A percentile compares a stretch with the other conserved stretches of the same genome.
Conservation (phyloP, 2,113 vertebrate species). For the Pongo abelii region DNA sequence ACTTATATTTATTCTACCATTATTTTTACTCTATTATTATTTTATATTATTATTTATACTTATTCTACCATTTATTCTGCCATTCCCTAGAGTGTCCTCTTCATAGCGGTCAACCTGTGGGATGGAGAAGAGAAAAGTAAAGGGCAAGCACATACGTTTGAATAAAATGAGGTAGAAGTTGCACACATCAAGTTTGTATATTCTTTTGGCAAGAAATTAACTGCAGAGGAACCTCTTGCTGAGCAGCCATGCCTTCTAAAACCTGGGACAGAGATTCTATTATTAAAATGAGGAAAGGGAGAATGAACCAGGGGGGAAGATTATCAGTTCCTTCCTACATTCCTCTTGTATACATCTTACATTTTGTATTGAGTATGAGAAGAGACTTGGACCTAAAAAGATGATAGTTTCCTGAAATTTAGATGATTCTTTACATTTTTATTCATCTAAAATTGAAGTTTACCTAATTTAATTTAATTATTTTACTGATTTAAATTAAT, state of each 20-base stretch:
- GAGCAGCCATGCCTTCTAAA: background rate
- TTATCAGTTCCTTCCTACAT: background rate
- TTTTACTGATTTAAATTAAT: background rate
- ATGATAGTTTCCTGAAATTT: background rate
- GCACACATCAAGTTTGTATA: background rate
- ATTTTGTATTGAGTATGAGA: background rate
- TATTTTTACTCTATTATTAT: background rate
- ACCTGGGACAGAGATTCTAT: background rate
- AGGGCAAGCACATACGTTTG: background rate
- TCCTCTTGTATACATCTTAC: background rate
- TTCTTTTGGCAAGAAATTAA: background rate
- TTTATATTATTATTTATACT: background rate
- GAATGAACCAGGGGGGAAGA: background rate
- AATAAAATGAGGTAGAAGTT: background rate
- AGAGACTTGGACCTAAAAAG: background rate
- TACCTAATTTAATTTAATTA: slow-evolving; percentile 15
- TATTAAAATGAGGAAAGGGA: background rate
- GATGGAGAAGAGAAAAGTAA: background rate
- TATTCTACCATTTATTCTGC: background rate
- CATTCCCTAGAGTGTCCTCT: background rate
- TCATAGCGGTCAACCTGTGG: background rate
- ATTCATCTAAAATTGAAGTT: background rate
- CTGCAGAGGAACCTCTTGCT: background rate
- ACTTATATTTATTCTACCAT: background rate
- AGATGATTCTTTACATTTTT: background rate